Evolutionary conservation across 2,797 vertebrate species (phyloP).

Genomic region (Chloroceryle amazona): DNA sequence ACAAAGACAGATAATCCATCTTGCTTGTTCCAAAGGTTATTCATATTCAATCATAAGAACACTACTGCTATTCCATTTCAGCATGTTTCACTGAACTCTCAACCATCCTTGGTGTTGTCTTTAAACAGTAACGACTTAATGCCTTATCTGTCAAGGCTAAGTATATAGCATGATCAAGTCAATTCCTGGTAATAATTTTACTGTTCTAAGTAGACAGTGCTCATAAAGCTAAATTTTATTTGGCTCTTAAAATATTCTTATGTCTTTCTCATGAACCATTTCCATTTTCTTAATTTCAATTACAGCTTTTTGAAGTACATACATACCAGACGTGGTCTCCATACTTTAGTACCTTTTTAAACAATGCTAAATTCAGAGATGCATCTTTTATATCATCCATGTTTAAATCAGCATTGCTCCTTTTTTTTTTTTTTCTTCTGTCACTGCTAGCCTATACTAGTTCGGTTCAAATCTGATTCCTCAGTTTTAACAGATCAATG

Average conservation of each 20-base stretch:
- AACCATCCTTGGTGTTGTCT: not conserved
- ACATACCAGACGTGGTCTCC: accelerated
- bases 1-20: not conserved
- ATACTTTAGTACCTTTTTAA: not conserved
- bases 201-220: not conserved
- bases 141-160: not conserved
- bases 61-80: not conserved
- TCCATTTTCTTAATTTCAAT: not conserved
- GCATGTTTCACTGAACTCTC: not conserved
- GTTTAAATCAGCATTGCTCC: not conserved
- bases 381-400: not conserved
- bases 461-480: not conserved
- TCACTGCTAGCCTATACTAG: not conserved
- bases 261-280: not conserved
- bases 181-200: not conserved
- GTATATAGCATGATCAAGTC: not conserved
- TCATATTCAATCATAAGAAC: not conserved
- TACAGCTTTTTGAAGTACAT: not conserved
- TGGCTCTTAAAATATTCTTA: not conserved
- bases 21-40: not conserved
- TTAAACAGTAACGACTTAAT: not conserved
- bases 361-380: not conserved
- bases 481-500: not conserved
- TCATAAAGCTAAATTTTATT: not conserved
- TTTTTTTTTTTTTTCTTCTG: not conserved